A percentile compares a stretch with the other conserved stretches of the same genome.
phyloP scores from a whole-genome alignment of 2,113 vertebrate genomes.

The Oryzias woworae region DNA sequence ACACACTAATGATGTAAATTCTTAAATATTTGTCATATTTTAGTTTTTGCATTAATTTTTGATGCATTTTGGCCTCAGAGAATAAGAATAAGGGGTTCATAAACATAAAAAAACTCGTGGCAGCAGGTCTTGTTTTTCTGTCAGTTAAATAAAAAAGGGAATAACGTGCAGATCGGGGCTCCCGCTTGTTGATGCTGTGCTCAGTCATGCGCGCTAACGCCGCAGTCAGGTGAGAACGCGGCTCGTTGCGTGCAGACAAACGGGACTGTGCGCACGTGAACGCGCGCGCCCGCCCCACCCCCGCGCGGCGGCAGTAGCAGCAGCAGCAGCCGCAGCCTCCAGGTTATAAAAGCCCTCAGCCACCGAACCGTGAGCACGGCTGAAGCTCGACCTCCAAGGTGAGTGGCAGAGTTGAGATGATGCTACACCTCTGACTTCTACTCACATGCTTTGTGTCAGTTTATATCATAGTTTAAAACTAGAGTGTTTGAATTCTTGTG shows the following conservation, averaged over 20 bases:
- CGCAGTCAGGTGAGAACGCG: slow-evolving; percentile 52
- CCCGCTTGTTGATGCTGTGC: slow-evolving; percentile 4
- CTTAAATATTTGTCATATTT: too few species aligned
- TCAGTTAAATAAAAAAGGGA: too few species aligned
- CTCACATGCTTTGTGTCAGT: neutral
- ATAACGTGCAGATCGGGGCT: too few species aligned
- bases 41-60: too few species aligned
- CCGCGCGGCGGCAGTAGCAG: neutral
- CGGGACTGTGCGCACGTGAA: slow-evolving; percentile 31
- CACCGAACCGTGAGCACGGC: slow-evolving; percentile 26
- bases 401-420: slow-evolving; percentile 37
- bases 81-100: too few species aligned
- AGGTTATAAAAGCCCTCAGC: slow-evolving; percentile 68
- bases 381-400: slow-evolving; percentile 67
- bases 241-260: slow-evolving; percentile 43
- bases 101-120: too few species aligned
- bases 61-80: too few species aligned
- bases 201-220: slow-evolving; percentile 3
- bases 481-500: neutral
- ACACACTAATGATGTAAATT: too few species aligned
- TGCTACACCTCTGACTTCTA: neutral
- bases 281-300: slow-evolving; percentile 9
- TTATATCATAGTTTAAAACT: neutral
- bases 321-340: slow-evolving; percentile 18
- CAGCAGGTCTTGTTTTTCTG: too few species aligned